phyloP scores from a whole-genome alignment of 2,888 invertebrate species.

The Dryobota labecula region DNA sequence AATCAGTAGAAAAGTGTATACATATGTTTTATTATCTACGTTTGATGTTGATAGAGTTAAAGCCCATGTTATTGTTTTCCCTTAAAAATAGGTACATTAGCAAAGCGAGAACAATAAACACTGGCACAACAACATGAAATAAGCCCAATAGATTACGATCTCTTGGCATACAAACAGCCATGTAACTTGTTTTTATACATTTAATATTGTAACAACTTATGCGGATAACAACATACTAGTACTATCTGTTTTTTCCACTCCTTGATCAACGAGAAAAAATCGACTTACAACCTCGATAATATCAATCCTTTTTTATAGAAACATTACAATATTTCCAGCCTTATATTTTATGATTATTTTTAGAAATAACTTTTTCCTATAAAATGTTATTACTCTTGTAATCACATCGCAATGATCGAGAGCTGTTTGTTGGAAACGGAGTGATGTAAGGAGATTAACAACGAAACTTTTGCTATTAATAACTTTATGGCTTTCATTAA shows the following conservation, averaged over 20 bases:
- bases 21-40: background rate
- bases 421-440: slow-evolving; percentile 46
- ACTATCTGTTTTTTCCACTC: slow-evolving; percentile 39
- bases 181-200: slow-evolving; percentile 49
- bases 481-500: slow-evolving; percentile 58
- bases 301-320: slow-evolving; percentile 50
- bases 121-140: slow-evolving; percentile 15
- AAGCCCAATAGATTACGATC: slow-evolving; percentile 46
- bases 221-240: slow-evolving; percentile 20
- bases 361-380: slow-evolving; percentile 60
- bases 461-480: slow-evolving; percentile 63
- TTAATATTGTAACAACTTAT: slow-evolving; percentile 47
- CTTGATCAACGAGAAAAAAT: slow-evolving; percentile 51
- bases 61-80: slow-evolving; percentile 18
- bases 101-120: slow-evolving; percentile 37
- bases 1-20: background rate
- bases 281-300: slow-evolving; percentile 32
- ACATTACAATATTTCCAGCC: slow-evolving; percentile 58
- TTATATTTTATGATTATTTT: slow-evolving; percentile 58
- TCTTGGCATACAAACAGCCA: slow-evolving; percentile 45
- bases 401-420: slow-evolving; percentile 58
- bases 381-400: slow-evolving; percentile 63
- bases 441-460: slow-evolving; percentile 60
- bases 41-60: background rate
- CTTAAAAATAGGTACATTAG: background rate